phyloP scores from a whole-genome alignment of 2,888 invertebrate species.

The Standfussiana lucernea region DNA sequence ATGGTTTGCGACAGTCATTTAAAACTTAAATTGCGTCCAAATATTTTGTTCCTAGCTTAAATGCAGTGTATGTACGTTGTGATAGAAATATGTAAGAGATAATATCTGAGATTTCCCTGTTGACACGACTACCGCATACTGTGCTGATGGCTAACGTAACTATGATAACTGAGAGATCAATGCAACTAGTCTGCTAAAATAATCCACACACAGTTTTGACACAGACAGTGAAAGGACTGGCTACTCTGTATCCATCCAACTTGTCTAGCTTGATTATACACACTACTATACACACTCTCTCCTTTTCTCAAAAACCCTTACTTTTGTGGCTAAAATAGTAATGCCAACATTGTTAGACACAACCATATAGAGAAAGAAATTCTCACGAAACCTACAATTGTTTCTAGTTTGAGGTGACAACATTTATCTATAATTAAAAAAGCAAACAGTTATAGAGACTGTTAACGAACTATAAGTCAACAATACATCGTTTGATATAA shows the following conservation, averaged over 20 bases:
- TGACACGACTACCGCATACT: background rate
- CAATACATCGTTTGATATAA: conserved; percentile 42
- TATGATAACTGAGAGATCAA: background rate
- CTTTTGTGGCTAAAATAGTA: background rate
- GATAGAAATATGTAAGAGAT: background rate
- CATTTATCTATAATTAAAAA: conserved; percentile 20
- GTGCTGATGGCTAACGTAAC: background rate
- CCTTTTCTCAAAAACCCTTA: background rate
- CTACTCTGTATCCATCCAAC: background rate
- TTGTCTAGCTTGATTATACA: background rate
- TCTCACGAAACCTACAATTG: background rate
- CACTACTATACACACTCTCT: background rate
- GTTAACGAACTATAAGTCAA: conserved; percentile 2
- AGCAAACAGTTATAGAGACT: background rate
- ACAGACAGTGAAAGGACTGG: background rate
- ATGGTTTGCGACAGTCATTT: background rate
- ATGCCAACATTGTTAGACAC: conserved; percentile 8
- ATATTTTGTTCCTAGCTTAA: background rate
- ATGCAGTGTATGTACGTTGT: too few relatives aligned
- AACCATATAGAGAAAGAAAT: background rate
- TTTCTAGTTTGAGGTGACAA: background rate
- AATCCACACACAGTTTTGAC: background rate
- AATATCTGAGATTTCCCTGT: background rate
- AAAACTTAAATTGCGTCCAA: background rate
- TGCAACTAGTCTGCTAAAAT: background rate